These are phyloP conservation scores for Eubasilissa regina DNA, from an alignment of 1,140 invertebrate genomes.

Conservation along the genomic window DNA sequence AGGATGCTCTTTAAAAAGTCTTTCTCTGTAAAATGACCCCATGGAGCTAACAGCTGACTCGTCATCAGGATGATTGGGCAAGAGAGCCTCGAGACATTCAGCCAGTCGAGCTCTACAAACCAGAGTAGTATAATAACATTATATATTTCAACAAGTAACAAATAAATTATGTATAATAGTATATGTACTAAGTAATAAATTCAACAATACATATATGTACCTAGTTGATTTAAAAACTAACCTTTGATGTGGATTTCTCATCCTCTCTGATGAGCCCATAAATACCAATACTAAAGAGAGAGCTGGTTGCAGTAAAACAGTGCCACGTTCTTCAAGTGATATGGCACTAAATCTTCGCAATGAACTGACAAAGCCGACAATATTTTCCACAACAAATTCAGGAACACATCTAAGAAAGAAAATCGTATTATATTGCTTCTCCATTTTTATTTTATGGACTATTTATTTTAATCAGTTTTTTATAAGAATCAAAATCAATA, in stretches of 20 bases:
- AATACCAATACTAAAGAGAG: conserved; percentile 82
- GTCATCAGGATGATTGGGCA: conserved; percentile 79
- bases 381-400: conserved; percentile 92
- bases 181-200: no score
- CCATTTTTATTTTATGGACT: no score
- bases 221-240: conserved; percentile 52
- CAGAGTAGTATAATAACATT: conserved; percentile 26
- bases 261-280: conserved; percentile 84
- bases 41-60: conserved; percentile 74
- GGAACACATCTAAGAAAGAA: conserved; percentile 82
- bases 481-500: no score
- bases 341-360: conserved; percentile 75
- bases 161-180: no score
- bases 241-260: conserved; percentile 93
- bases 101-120: conserved; percentile 84
- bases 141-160: not conserved
- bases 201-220: no score
- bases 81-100: conserved; percentile 88
- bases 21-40: conserved; percentile 79
- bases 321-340: conserved; percentile 76
- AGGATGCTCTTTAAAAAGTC: conserved; percentile 85
- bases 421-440: not conserved
- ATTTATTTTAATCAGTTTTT: no score
- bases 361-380: conserved; percentile 85
- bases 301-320: conserved; percentile 78